phyloP scores from a whole-genome alignment of 2,797 vertebrate genomes.

The Choloepus didactylus region DNA sequence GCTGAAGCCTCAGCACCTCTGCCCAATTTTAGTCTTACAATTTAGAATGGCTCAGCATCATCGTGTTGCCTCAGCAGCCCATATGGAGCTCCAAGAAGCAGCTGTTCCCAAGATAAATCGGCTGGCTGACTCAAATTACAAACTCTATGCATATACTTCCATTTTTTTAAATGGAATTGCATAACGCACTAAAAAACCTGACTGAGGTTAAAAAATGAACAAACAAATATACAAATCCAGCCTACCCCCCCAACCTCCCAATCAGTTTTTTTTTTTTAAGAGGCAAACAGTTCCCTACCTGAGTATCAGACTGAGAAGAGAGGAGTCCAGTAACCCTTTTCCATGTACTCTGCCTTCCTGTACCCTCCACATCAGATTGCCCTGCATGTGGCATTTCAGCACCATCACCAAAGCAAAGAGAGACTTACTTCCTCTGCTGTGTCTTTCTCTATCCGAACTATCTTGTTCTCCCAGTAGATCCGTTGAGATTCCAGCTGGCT shows the following conservation, averaged over 20 bases:
- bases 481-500: slow-evolving; percentile 98
- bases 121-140: slow-evolving; percentile 65
- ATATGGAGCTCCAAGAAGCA: slow-evolving; percentile 18
- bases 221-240: background rate
- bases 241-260: background rate
- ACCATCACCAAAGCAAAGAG: background rate
- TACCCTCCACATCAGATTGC: background rate
- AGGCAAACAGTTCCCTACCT: slow-evolving; percentile 17
- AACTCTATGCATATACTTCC: background rate
- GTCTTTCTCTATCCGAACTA: slow-evolving; percentile 97
- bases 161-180: slow-evolving; percentile 47
- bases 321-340: background rate
- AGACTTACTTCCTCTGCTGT: slow-evolving; percentile 95
- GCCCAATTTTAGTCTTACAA: background rate
- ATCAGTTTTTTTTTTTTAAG: slow-evolving; percentile 19
- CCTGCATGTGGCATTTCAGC: background rate
- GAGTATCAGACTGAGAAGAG: background rate
- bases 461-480: slow-evolving; percentile 99
- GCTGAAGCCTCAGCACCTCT: background rate
- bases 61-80: background rate
- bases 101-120: slow-evolving; percentile 45
- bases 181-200: slow-evolving; percentile 19
- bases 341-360: background rate
- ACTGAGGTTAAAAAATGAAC: slow-evolving; percentile 3
- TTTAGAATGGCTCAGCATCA: background rate